Evolutionary conservation across 92 coral and sea anemone genomes (phyloP), one percentile per base, ranked within the genome.

Genomic region (Porites rus): DNA sequence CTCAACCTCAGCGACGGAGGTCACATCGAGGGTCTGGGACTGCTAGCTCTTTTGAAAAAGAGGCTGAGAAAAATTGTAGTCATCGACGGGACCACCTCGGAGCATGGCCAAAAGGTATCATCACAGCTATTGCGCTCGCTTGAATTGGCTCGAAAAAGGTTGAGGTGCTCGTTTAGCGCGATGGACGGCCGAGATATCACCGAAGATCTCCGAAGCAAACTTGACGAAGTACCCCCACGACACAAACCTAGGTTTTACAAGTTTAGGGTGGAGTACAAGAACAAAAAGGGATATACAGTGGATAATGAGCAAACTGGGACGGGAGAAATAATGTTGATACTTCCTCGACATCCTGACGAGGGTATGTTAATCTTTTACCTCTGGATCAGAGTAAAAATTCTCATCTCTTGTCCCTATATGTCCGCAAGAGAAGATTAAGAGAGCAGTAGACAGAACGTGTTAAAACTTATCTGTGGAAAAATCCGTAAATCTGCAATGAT

Each of bases 1-100:
- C 84, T 91, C 38, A 87, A 73, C 72, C 92, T 91, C 16, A 91
- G 94, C 72, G 94, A 91, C 71, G 94, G 92, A 7, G 94, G 94
- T 17, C 94, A 91, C 82, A 75, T 87, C 59, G 94, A 91, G 77
- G 76, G 65, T 53, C 86, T 91, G 84, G 92, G 94, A 43, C 80
- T 87, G 19, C 53, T 88, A 43, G 86, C 92, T 8, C 89, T 91
- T 17, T 50, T 91, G 82, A 91, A 87, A 88, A 88, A 81, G 77
- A 74, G 75, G 65, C 84, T 84, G 28, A 46, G 68, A 65, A 91
- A 80, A 60, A 91, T 87, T 51, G 80, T 82, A 6, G 89, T 87
- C 17, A 69, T 91, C 5, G 76, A 91, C 73, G 91, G 93, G 7
- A 66, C 84, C 25, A 74, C 51, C 54, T 10, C 65, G 3, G 76